Percentiles rank a stretch among this genome's conserved stretches.
Conservation (phyloP, 2,888 invertebrate genomes). For the Lycia hirtaria region DNA sequence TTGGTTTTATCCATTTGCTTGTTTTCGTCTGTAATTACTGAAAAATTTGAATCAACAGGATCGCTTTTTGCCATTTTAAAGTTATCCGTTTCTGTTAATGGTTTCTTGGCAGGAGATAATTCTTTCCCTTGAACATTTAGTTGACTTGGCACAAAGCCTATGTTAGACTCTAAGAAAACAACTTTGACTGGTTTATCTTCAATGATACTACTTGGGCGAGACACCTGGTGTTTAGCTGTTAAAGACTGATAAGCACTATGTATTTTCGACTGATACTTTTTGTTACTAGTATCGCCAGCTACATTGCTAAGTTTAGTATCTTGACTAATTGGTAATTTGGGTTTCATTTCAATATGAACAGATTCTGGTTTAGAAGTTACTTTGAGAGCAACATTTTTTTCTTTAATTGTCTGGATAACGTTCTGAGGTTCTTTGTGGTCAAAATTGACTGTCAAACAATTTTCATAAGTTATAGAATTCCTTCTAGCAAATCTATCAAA, state of each 20-base stretch:
- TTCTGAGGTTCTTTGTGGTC: conserved; percentile 67
- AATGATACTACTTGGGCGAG: conserved; percentile 71
- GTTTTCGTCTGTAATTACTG: conserved; percentile 58
- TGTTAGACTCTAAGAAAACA: conserved; percentile 67
- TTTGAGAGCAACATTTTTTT: conserved; percentile 59
- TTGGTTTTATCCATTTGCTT: conserved; percentile 68
- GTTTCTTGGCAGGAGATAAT: conserved; percentile 65
- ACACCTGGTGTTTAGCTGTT: conserved; percentile 70
- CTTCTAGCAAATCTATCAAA: conserved; percentile 79
- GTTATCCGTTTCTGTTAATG: conserved; percentile 46
- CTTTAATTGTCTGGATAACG: conserved; percentile 65
- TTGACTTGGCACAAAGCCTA: conserved; percentile 60
- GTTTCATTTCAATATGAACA: conserved; percentile 57
- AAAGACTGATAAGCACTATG: conserved; percentile 75
- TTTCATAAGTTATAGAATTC: conserved; percentile 76
- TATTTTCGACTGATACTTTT: conserved; percentile 72
- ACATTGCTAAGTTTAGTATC: conserved; percentile 45
- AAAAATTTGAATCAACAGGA: conserved; percentile 65
- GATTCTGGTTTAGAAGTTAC: conserved; percentile 61
- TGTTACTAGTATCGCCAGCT: conserved; percentile 58
- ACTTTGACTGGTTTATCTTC: conserved; percentile 81
- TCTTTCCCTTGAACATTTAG: conserved; percentile 73
- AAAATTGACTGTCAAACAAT: conserved; percentile 70
- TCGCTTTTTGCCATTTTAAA: conserved; percentile 50
- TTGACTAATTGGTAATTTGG: conserved; percentile 53